These are phyloP conservation scores for Sisyra terminalis DNA, from an alignment of 2,888 invertebrate genomes.

Conservation along the genomic window DNA sequence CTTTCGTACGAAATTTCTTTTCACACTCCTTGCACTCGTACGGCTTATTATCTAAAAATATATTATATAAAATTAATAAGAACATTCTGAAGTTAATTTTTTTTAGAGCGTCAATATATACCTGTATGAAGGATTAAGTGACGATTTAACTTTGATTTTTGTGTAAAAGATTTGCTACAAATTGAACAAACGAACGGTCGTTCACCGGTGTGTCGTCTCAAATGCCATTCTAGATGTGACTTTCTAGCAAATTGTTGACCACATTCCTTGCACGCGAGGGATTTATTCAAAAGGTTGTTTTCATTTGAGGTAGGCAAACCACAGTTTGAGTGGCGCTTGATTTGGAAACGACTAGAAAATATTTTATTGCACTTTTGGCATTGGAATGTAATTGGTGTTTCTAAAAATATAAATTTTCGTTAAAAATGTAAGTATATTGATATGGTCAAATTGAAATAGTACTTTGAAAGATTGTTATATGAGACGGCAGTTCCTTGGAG, in stretches of 20 bases:
- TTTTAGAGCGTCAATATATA: neutral
- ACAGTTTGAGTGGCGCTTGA: conserved; percentile 48
- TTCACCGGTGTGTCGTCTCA: conserved; percentile 44
- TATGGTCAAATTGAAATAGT: neutral
- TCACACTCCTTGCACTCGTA: conserved; percentile 41
- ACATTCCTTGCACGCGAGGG: conserved; percentile 32
- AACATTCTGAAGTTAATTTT: neutral
- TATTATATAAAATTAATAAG: too few species aligned
- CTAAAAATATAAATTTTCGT: conserved; percentile 18
- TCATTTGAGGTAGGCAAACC: conserved; percentile 11
- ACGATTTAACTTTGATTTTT: conserved; percentile 49
- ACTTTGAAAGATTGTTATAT: conserved; percentile 8
- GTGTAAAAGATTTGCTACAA: conserved; percentile 52
- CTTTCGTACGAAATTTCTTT: conserved; percentile 39
- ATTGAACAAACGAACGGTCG: conserved; percentile 40
- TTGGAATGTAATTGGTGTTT: conserved; percentile 35
- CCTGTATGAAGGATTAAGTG: conserved; percentile 48
- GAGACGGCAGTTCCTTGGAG: conserved; percentile 6
- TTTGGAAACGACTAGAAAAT: conserved; percentile 49
- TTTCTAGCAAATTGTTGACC: conserved; percentile 47
- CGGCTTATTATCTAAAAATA: conserved; percentile 30
- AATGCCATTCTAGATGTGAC: conserved; percentile 58
- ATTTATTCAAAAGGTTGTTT: conserved; percentile 20
- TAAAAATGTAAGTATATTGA: neutral
- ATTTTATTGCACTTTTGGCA: conserved; percentile 52